Evolutionary conservation across 1,140 invertebrate genomes (phyloP), one percentile per base, ranked within the genome.

Genomic region (Venustaconcha ellipsiformis): DNA sequence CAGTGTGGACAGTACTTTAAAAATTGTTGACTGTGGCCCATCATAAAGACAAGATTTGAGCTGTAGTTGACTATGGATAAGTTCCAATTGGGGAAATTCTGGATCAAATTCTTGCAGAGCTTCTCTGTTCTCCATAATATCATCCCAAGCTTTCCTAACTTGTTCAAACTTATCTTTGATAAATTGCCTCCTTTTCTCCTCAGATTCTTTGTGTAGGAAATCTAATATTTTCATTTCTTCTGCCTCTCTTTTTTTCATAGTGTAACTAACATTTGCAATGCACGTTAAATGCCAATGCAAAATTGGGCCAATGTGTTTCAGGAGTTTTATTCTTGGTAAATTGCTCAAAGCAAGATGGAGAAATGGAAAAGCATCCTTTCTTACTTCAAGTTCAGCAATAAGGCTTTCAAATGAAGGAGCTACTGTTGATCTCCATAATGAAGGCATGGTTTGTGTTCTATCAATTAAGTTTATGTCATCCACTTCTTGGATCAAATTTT

Each of bases 211-310:
- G 17, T 69, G 48, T 17, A 56, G 67, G 26, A 69, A 75, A 23
- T 69, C 67, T 12, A 23, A 11, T 13, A 75, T 60, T 18, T 56
- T 60, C 73, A 69, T 62, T 63, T 70, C 30, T 23, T 60, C 23
- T 57, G 67, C 69, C 14, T 70, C 58, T 15, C 26, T n/a, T 30
- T 67, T 57, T 30, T 75, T 75, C 20, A 75, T 30, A 14, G 14
- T 26, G 59, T 75, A 75, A 58, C 59, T 70, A 5, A 65, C 15
- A 18, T 68, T 75, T 26, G 63, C 37, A 64, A 68, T 26, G 12
- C 56, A 30, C 65, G 58, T 12, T 59, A 69, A n/a, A 37, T 75
- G 73, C 73, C 73, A 75, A 15, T 70, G 67, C 17, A 75, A 18
- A 15, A 75, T 70, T 26, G 57, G n/a, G 26, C 64, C 56, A 14